phyloP scores from a whole-genome alignment of 2,888 invertebrate genomes.

The Lucinisca nassula region DNA sequence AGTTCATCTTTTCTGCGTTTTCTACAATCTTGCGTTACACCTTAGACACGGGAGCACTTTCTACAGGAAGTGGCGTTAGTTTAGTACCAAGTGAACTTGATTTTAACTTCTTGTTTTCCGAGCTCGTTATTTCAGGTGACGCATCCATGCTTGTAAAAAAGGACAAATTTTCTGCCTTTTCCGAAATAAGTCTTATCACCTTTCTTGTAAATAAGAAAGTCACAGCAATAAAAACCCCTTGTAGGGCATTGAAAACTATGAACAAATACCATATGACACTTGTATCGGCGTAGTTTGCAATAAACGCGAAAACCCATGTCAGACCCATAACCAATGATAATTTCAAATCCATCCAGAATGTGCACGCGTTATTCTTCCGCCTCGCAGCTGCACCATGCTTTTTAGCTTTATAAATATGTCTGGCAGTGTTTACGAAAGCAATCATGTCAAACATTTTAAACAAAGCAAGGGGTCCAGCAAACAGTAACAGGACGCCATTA shows the following conservation, averaged over 20 bases:
- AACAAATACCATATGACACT: constrained; percentile 88
- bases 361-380: constrained; percentile 55
- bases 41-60: too few relatives aligned
- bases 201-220: constrained; percentile 83
- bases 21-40: too few relatives aligned
- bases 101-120: neutral
- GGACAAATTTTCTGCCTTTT: constrained; percentile 29
- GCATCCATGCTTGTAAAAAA: neutral
- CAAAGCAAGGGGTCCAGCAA: constrained; percentile 89
- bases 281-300: constrained; percentile 85
- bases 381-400: constrained; percentile 46
- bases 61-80: too few relatives aligned
- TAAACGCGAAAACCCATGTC: constrained; percentile 88
- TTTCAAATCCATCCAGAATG: constrained; percentile 75
- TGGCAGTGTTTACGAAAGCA: constrained; percentile 89
- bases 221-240: constrained; percentile 90
- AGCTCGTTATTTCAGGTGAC: neutral
- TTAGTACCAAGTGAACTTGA: neutral
- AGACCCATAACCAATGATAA: constrained; percentile 88
- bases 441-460: constrained; percentile 89
- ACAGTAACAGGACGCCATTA: constrained; percentile 89
- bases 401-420: constrained; percentile 88
- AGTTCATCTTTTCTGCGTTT: too few relatives aligned
- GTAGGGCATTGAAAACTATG: constrained; percentile 88
- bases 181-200: constrained; percentile 70